Evolutionary conservation across 2,888 invertebrate genomes (phyloP), one percentile per base, ranked within the genome.

Genomic region (Pollenia labialis): DNA sequence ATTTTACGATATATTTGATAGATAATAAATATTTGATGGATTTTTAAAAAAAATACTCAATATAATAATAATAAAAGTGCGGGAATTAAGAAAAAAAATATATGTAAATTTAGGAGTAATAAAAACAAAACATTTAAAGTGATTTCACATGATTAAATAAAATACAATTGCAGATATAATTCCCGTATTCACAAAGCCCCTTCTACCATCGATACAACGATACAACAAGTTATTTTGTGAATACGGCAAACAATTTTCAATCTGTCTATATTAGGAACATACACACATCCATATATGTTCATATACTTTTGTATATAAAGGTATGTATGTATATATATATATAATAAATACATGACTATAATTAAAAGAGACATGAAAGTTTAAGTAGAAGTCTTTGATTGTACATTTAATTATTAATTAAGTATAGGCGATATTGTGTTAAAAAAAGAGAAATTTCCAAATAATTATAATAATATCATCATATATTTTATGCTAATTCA

Each of bases 401-500:
- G 71, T 44, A 80, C 48, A 77, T 44, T 62, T 58, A 50, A 50
- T 16, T 66, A 60, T n/a, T 46, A 58, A 60, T n/a, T 46, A 58
- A 68, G 40, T 50, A n/a, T 81, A 42, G 4, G 56, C n/a, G 48
- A 66, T 23, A 42, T 23, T 42, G 40, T 46, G 23, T 16, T 50
- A 18, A 66, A 18, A 66, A 56, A 64, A 11, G 18, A n/a, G 12
- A 23, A 54, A 54, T 64, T 50, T 56, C 6, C n/a, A 77, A 54
- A 68, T 68, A 72, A 62, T 62, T 68, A 58, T 85, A 74, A 68
- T 84, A 74, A 68, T 80, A 87, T 87, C 83, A 87, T 87, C 83
- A 84, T 84, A 87, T 81, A 87, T 87, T 86, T 87, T 83, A 83
- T 83, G 86, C 81, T 79, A 58, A 79, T 58, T 81, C 52, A 79